phyloP scores from a whole-genome alignment of 2,888 invertebrate species.

The Didymodactylos carnosus region DNA sequence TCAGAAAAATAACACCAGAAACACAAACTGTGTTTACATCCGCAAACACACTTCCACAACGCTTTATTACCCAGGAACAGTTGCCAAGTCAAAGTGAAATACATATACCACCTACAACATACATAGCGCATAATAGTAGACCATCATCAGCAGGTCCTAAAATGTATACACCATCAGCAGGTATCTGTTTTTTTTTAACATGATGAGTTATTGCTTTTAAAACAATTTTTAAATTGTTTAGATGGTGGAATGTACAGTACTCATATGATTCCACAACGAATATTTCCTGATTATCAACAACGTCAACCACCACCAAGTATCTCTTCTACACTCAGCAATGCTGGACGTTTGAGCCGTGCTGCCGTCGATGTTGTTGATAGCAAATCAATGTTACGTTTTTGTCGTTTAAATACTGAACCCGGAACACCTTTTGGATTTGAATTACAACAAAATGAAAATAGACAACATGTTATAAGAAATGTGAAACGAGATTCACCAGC shows the following conservation, averaged over 20 bases:
- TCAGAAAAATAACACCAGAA: neutral
- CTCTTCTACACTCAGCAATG: neutral
- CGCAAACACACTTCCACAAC: neutral
- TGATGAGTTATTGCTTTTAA: too few species aligned
- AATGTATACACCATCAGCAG: neutral
- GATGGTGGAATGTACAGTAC: too few species aligned
- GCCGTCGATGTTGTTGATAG: neutral
- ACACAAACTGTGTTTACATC: neutral
- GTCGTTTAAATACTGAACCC: neutral
- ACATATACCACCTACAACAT: neutral
- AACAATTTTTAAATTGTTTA: neutral
- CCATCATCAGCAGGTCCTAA: neutral
- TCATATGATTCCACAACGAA: too few species aligned
- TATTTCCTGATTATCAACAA: neutral
- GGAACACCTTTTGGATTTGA: neutral
- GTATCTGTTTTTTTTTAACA: neutral
- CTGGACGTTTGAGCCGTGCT: neutral
- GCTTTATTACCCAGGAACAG: neutral
- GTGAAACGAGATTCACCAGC: neutral
- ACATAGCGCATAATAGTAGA: neutral
- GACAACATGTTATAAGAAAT: neutral
- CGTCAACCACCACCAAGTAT: neutral
- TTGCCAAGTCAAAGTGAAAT: neutral
- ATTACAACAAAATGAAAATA: neutral
- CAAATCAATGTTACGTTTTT: neutral